Evolutionary conservation across 1,140 invertebrate species (phyloP), one percentile per base, ranked within the genome.

Genomic region (Bombus cullumanus): DNA sequence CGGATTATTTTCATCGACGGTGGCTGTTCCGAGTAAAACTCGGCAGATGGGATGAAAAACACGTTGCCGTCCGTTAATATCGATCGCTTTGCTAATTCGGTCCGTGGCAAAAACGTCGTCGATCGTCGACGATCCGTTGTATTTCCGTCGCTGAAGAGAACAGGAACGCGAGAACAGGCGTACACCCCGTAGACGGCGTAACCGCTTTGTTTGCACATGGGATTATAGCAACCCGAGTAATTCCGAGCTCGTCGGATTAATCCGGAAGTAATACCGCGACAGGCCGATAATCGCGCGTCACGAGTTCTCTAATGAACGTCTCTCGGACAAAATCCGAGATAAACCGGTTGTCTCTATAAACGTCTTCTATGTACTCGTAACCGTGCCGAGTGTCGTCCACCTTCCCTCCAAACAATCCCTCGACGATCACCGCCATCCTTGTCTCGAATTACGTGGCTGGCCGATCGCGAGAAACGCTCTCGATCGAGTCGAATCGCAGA

Each of bases 261-360:
- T 88, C 87, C 88, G 79, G 75, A 83, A 88, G 88, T 89, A 89
- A 89, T 89, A 83, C 69, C 87, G 31, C 71, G 74, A 62, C 74
- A 82, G 83, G 62, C 78, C 59, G 78, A 88, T 79, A 86, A 89
- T 73, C 81, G 75, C 39, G 66, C 66, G 41, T 41, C 72, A 64
- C 81, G 68, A 79, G 34, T 34, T 69, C 28, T 37, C 64, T 71
- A 75, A 88, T 82, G 87, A 84, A 89, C 79, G 85, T 41, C 59
- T 9, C 75, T 31, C 84, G 73, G 79, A 88, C 86, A 82, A 88
- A 79, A 72, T 62, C 59, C 47, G 6, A 53, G 47, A 83, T 82
- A 86, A 88, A 88, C 81, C 79, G 77, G 68, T 89, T 76, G 66
- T 66, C 18, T 28, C 69, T 3, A 22, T 25, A 13, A 73, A 22